Evolutionary conservation across 2,797 vertebrate species (phyloP), one percentile per base, ranked within the genome.

Genomic region (Lutra lutra): DNA sequence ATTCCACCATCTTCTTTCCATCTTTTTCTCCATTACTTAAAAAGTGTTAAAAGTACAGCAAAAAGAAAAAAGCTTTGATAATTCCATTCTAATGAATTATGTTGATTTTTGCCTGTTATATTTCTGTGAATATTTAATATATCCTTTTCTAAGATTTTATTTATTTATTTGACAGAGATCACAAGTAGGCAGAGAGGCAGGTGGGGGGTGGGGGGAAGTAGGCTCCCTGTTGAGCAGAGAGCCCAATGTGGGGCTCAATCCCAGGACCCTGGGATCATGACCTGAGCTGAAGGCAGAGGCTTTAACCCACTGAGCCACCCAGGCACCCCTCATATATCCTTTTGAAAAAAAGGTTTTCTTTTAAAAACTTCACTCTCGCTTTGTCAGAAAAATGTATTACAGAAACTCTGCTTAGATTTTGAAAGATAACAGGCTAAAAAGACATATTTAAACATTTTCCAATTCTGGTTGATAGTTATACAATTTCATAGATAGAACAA

Each of bases 351-450:
- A 51, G 6, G 14, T 21, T 88, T 95, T 79, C n/a, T 89, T 94
- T 93, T 94, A 68, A 80, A 87, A 77, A 91, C 10, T 54, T 80
- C 21, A 96, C 87, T 90, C 89, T 25, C 7, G 5, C 7, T n/a
- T 72, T 94, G 54, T 83, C 38, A 75, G 87, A 91, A 92, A 58
- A 66, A 58, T 46, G 29, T 66, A 60, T 79, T 83, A 77, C 1
- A 78, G 51, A 14, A 89, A 96, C 48, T 92, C 20, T 90, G 54
- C 73, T 92, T 87, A 94, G 60, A 32, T 75, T 92, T 78, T 96
- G 56, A 96, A 92, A 89, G 29, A 35, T 72, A 66, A 75, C 27
- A 85, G 8, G 72, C n/a, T 51, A 62, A 86, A 92, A 86, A 89
- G 35, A 90, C 13, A 95, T 48, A 1, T 60, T 60, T 66, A 87